Evolutionary conservation across 2,113 vertebrate genomes (phyloP).

Genomic region (Tetrao urogallus): DNA sequence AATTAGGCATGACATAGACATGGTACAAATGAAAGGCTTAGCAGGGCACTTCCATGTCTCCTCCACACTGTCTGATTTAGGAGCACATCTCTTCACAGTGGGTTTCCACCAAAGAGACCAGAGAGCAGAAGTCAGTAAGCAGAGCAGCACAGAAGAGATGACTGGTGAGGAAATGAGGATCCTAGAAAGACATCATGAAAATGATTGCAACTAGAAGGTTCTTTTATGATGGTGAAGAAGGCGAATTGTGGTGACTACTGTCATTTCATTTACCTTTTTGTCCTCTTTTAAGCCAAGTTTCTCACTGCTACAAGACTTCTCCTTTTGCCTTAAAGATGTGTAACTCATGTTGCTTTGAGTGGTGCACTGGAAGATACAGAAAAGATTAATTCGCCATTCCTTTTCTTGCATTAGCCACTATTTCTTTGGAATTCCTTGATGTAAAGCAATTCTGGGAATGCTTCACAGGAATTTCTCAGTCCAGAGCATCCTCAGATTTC

Average conservation of each 20-base stretch:
- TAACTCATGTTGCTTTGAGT: neutral
- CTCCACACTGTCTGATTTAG: neutral
- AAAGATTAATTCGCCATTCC: neutral
- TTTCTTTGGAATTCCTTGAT: neutral
- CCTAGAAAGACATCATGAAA: neutral
- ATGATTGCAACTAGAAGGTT: neutral
- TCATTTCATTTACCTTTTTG: neutral
- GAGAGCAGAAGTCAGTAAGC: neutral
- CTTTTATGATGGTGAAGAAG: neutral
- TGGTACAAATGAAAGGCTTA: neutral
- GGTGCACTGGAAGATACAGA: neutral
- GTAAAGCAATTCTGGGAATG: neutral
- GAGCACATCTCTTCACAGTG: neutral
- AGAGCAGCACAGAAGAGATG: neutral
- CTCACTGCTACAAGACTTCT: neutral
- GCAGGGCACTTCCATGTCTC: neutral
- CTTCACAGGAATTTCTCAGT: neutral
- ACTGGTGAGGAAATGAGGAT: neutral
- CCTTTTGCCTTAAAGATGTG: neutral
- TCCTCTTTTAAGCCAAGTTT: neutral
- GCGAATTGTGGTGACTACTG: neutral
- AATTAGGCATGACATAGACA: neutral
- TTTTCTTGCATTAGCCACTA: neutral
- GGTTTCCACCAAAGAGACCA: neutral
- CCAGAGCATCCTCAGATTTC: neutral